Evolutionary conservation across 2,888 invertebrate genomes (phyloP), one percentile per base, ranked within the genome.

Genomic region (Nemurella pictetii): DNA sequence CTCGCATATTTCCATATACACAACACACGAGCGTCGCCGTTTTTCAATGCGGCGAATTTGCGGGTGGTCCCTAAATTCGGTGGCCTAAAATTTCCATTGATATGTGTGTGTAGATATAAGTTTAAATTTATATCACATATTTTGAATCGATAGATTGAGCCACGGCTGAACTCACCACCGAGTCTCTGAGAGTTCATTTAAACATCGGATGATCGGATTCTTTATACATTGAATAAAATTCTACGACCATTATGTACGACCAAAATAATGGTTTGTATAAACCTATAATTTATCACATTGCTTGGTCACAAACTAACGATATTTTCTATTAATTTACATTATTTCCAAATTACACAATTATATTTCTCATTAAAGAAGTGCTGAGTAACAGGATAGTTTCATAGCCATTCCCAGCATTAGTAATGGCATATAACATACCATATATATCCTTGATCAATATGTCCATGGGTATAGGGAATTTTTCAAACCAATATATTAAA

Each of bases 1-100:
- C 82, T 72, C 82, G 73, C 82, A 82, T 82, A 82, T 82, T 82
- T 82, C 72, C 82, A 82, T 82, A 82, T 82, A 72, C 82, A 7
- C 72, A 82, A 82, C 82, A 82, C 82, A 27, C 72, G 55, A 82
- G 27, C 72, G 28, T 55, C 82, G 28, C 36, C 82, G n/a, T 26
- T 72, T 72, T 72, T 72, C 82, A 27, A 72, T 26, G 82, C 55
- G 29, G 28, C 27, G 82, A 82, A 82, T 82, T 82, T 27, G 82
- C 72, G 72, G 82, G 82, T 72, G 82, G 82, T 82, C 82, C 29
- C 82, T 28, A 55, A 82, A 55, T 82, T 36, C 73, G 20, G 27
- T 7, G 27, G 78, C n/a, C 78, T 78, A 78, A 78, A 75, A 78
- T 29, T 29, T 78, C 27, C 25, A 80, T n/a, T n/a, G n/a, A n/a